A percentile compares a stretch with the other conserved stretches of the same genome.
Evolutionary conservation across 2,113 vertebrate species (phyloP).

Genomic region (Menura novaehollandiae): DNA sequence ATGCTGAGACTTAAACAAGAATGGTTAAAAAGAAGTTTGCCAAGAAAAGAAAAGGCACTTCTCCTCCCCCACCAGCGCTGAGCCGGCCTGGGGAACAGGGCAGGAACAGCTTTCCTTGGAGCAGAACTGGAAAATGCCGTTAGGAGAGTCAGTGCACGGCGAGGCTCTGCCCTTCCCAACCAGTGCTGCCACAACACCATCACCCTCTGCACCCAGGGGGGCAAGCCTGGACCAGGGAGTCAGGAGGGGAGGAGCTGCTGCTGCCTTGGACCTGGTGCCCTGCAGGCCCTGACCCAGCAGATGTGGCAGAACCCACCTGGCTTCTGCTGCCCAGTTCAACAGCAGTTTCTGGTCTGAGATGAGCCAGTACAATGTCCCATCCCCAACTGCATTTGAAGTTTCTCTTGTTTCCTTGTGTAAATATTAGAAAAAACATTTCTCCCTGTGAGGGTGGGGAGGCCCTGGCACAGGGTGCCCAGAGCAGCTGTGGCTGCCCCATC

Average conservation of each 20-base stretch:
- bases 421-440: neutral
- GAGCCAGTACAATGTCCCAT: accelerated
- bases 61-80: neutral
- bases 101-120: neutral
- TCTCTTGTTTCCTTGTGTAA: neutral
- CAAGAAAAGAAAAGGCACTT: slow-evolving; percentile 1
- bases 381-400: neutral
- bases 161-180: neutral
- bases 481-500: neutral
- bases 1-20: slow-evolving; percentile 7
- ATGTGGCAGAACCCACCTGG: neutral
- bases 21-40: slow-evolving; percentile 26
- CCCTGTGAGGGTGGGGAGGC: neutral
- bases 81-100: neutral
- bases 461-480: neutral
- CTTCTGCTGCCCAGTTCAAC: neutral
- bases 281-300: neutral
- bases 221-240: accelerated
- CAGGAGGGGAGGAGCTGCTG: neutral
- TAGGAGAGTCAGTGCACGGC: accelerated
- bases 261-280: neutral
- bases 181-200: neutral
- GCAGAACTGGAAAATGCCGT: neutral
- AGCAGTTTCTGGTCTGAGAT: neutral
- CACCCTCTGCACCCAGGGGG: accelerated